Base-by-base conservation (phyloP, 35 echinoderm and acorn worm species). In the Chiridota heheva region DNA sequence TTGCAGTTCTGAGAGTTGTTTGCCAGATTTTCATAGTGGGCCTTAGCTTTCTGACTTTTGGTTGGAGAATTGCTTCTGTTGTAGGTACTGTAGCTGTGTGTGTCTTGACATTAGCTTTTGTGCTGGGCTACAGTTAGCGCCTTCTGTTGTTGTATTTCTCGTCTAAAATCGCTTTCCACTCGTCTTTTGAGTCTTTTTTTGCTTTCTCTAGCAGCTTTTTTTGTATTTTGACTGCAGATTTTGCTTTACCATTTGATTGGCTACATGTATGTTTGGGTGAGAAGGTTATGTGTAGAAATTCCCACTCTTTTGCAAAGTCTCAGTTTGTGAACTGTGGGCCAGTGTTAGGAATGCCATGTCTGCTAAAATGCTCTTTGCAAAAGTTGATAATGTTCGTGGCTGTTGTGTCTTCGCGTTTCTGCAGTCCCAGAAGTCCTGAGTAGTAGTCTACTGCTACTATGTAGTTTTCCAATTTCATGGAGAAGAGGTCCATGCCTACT, bases 81-180 rank as follows among this genome's bases (percentile, higher is more conserved):
- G 90, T 92, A n/a, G 76, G 90, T 16, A 92, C 20, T 36, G 56
- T 43, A 67, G 81, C 7, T 49, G 38, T 61, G 84, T 87, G 17
- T 84, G 28, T 68, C 76, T 44, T 45, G 90, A 84, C 84, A 92
- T 86, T 30, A 87, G 43, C 33, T 70, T 87, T 35, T 88, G 90
- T 2, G 39, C 84, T 40, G 90, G 84, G 83, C 84, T 93, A 2
- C 27, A 68, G 16, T 16, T 39, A 17, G 44, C 72, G 39, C 37
- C 32, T 8, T 44, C 32, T 29, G 46, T 41, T 62, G 69, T 84
- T 29, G 84, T 87, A 44, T 82, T 88, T 70, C 69, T 81, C 85
- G 29, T 86, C 82, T 63, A 83, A 69, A 20, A 93, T 82, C 5
- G 84, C 56, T 36, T 64, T 60, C 16, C 70, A 34, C 17, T 81